A percentile compares a stretch with the other conserved stretches of the same genome.
These are phyloP conservation scores for Petaurus breviceps DNA, from an alignment of 2,113 vertebrate species.

Conservation along the genomic window DNA sequence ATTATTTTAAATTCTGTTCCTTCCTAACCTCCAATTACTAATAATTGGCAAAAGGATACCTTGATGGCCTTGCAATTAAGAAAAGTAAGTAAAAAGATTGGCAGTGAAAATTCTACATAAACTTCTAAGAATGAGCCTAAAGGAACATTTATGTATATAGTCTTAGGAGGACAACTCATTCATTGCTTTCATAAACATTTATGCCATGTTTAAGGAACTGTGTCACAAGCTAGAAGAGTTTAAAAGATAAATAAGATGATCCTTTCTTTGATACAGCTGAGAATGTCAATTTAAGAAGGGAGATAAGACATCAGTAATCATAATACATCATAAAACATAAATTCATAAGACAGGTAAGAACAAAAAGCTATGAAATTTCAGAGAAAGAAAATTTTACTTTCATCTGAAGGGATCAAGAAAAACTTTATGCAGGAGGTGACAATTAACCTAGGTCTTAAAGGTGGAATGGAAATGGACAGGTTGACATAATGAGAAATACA, in stretches of 20 bases:
- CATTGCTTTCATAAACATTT: neutral
- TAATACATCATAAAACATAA: neutral
- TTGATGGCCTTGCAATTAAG: neutral
- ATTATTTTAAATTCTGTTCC: neutral
- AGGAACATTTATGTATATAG: neutral
- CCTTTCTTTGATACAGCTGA: neutral
- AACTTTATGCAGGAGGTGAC: neutral
- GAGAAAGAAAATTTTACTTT: neutral
- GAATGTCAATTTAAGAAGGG: neutral
- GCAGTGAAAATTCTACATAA: neutral
- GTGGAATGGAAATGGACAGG: neutral
- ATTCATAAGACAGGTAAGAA: neutral
- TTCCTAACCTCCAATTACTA: constrained; percentile 22
- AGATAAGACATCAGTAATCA: neutral
- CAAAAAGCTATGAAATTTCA: neutral
- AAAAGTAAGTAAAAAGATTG: neutral
- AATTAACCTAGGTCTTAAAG: neutral
- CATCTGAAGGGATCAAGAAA: neutral
- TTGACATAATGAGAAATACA: neutral
- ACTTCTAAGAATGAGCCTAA: neutral
- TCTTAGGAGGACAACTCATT: neutral
- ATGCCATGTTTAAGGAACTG: neutral
- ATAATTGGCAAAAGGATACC: constrained; percentile 7
- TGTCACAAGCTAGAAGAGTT: neutral
- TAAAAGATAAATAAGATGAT: neutral